Evolutionary conservation across 2,888 invertebrate species (phyloP), one percentile per base, ranked within the genome.

Genomic region (Itoplectis maculator): DNA sequence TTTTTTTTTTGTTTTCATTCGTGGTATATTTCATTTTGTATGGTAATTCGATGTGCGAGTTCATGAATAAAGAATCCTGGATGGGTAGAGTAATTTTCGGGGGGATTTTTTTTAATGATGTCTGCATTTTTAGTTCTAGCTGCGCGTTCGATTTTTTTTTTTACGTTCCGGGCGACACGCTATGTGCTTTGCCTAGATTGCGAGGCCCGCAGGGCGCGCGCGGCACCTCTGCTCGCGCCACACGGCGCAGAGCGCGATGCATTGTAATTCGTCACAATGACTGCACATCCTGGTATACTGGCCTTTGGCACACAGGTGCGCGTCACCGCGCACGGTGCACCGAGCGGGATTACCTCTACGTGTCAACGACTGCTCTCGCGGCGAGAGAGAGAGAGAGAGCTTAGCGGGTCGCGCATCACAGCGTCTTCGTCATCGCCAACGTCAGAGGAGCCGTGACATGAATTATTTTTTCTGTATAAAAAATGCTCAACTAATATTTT

Each of bases 231-330:
- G 4, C 20, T 45, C 59, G 61, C 72, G 13, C 65, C 65, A 63
- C 15, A 73, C 63, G 68, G 76, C 63, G 66, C 83, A 74, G 37
- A 76, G 77, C 23, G 65, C 80, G 78, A 65, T 87, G 90, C 90
- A 91, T 91, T 90, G 91, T 90, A 89, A 90, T 90, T 90, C 90
- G 90, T 91, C 86, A 88, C 90, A 88, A 90, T 90, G 91, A 87
- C 88, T 90, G 91, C 88, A 89, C 89, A 91, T 90, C 91, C 90
- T 90, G 90, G 88, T 90, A 87, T 89, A 87, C 85, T 86, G 88
- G 88, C 87, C 89, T 89, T 88, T 88, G 88, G 88, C 88, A 88
- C 88, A 88, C 90, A 89, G 89, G 89, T 88, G 88, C 86, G 78
- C 88, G 86, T 84, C 84, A 83, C 81, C 74, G 81, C 29, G 29